Evolutionary conservation across 2,888 invertebrate species (phyloP).

Genomic region (Cybosia mesomella): DNA sequence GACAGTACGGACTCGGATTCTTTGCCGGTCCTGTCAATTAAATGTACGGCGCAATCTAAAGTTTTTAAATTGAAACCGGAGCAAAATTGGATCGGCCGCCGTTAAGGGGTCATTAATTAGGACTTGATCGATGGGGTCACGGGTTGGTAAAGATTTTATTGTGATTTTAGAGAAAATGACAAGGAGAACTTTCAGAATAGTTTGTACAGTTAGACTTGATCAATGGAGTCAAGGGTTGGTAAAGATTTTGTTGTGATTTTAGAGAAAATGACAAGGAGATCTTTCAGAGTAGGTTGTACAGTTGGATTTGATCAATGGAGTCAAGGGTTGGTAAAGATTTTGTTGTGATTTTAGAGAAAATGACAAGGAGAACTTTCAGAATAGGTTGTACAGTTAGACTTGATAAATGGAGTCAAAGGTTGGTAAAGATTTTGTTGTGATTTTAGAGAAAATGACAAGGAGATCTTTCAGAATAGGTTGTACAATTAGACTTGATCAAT

Average conservation of each 20-base stretch:
- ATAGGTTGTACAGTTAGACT: background rate
- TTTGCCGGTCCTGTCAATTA: constrained; percentile 78
- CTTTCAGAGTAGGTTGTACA: background rate
- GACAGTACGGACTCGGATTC: constrained; percentile 76
- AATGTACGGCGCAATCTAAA: constrained; percentile 76
- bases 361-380: too few relatives aligned
- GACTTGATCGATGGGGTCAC: constrained; percentile 17
- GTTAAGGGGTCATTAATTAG: constrained; percentile 29
- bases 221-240: constrained; percentile 12
- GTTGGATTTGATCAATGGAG: constrained; percentile 18
- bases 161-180: background rate
- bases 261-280: background rate
- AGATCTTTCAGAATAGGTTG: background rate
- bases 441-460: background rate
- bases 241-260: constrained; percentile 6
- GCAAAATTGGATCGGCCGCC: constrained; percentile 42
- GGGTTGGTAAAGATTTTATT: constrained; percentile 5
- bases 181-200: background rate
- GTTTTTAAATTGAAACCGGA: constrained; percentile 60
- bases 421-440: constrained; percentile 1
- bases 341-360: background rate
- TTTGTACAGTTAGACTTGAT: constrained; percentile 12
- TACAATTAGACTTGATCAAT: constrained; percentile 22
- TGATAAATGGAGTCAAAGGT: constrained; percentile 16
- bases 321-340: constrained; percentile 6